phyloP scores from a whole-genome alignment of 1,140 invertebrate species.

The Caenorhabditis remanei region DNA sequence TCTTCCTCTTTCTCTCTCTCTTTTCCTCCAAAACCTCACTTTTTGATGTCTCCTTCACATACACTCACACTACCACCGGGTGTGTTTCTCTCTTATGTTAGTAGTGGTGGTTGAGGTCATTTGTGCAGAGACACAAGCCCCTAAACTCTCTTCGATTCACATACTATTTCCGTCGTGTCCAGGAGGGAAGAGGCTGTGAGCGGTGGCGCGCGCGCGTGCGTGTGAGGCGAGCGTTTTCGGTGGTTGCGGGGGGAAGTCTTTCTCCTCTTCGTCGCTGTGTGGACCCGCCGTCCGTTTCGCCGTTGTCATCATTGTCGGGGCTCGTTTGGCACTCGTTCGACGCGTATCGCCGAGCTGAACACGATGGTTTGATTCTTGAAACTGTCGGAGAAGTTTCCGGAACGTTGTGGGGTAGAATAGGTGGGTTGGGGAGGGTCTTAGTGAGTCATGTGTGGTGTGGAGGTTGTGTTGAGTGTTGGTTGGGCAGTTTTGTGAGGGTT shows the following conservation, averaged over 20 bases:
- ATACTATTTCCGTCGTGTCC: not conserved
- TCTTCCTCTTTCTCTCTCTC: not conserved
- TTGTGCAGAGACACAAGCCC: not conserved
- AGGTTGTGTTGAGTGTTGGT: not conserved
- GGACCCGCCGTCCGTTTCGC: not conserved
- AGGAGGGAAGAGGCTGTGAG: not conserved
- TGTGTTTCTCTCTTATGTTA: constrained; percentile 16
- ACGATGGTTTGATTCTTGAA: not conserved
- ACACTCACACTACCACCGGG: not conserved
- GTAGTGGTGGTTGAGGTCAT: not conserved
- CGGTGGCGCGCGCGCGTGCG: not conserved
- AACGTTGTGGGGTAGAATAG: not conserved
- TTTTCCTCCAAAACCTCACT: not conserved
- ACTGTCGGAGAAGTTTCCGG: not conserved
- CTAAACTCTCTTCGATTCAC: not conserved
- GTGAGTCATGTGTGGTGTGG: not conserved
- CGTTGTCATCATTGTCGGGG: constrained; percentile 24
- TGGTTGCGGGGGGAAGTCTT: constrained; percentile 2
- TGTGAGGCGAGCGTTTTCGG: constrained; percentile 36
- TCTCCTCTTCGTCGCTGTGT: not conserved
- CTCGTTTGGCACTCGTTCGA: constrained; percentile 55
- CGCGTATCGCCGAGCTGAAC: constrained; percentile 13
- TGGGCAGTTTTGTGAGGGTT: not conserved
- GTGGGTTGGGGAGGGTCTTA: not conserved
- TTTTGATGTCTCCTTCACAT: constrained; percentile 10